Percentiles rank a stretch among this genome's conserved stretches.
Conservation (phyloP, 2,888 invertebrate species). For the Spodoptera picta region DNA sequence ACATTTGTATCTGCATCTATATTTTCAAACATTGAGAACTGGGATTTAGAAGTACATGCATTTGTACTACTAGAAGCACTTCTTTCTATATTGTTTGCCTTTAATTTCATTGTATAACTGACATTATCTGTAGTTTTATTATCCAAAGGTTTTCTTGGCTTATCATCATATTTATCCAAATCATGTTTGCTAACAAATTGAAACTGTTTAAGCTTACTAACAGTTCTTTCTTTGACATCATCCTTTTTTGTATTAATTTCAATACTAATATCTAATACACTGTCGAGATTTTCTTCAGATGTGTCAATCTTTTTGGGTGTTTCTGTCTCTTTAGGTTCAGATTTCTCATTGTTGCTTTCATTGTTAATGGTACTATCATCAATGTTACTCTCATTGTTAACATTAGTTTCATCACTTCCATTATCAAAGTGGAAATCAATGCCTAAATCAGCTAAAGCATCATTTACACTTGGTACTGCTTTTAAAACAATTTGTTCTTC, state of each 20-base stretch:
- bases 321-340: constrained; percentile 24
- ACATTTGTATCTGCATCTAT: constrained; percentile 15
- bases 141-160: constrained; percentile 28
- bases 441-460: constrained; percentile 75
- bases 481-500: constrained; percentile 68
- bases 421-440: constrained; percentile 71
- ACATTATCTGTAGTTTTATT: constrained; percentile 7
- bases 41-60: constrained; percentile 35
- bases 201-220: constrained; percentile 77
- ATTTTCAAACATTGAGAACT: constrained; percentile 38
- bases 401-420: constrained; percentile 23
- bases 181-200: constrained; percentile 72
- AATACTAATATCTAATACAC: constrained; percentile 30
- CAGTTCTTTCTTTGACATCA: constrained; percentile 50
- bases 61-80: constrained; percentile 2
- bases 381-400: not conserved
- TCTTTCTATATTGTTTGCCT: constrained; percentile 5
- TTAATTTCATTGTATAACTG: constrained; percentile 5
- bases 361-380: constrained; percentile 18
- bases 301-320: constrained; percentile 17
- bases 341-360: constrained; percentile 21
- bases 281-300: constrained; percentile 19
- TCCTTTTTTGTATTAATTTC: constrained; percentile 23
- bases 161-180: constrained; percentile 73
- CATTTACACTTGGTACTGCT: constrained; percentile 84